phyloP scores from a whole-genome alignment of 2,888 invertebrate species.

The Lamellibrachia satsuma region DNA sequence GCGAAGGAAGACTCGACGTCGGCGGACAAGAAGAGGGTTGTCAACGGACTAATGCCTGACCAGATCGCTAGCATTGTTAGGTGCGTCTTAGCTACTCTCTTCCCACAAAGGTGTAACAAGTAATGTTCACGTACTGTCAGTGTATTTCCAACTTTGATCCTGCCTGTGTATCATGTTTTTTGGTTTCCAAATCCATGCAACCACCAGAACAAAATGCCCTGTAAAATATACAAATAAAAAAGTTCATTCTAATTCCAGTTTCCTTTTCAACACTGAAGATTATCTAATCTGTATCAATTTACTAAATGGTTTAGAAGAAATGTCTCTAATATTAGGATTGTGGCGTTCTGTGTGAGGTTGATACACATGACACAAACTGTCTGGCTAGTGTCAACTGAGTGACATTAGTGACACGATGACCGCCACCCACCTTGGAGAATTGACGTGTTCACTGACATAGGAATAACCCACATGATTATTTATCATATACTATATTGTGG shows the following conservation, averaged over 20 bases:
- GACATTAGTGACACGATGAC: background rate
- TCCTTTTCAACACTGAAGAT: too few species aligned
- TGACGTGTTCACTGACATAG: background rate
- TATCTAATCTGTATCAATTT: background rate
- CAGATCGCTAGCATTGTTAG: constrained; percentile 57
- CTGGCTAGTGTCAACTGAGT: background rate
- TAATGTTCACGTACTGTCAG: too few species aligned
- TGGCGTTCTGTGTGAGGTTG: background rate
- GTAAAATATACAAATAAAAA: too few species aligned
- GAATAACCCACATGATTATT: background rate
- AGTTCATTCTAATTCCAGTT: too few species aligned
- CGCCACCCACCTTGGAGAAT: constrained; percentile 2
- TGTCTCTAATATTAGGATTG: background rate
- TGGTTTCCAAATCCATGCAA: too few species aligned
- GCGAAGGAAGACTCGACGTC: background rate
- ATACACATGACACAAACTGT: background rate
- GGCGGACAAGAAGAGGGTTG: constrained; percentile 37
- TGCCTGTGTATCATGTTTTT: too few species aligned
- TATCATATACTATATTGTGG: background rate
- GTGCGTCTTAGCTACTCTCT: constrained; percentile 39
- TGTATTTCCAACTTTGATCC: too few species aligned
- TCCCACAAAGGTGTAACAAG: background rate
- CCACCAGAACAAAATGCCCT: too few species aligned
- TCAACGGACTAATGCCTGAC: constrained; percentile 55
- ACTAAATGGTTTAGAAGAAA: background rate